Evolutionary conservation across 23 tunicate genomes (phyloP).

Genomic region (Diplosoma virens): DNA sequence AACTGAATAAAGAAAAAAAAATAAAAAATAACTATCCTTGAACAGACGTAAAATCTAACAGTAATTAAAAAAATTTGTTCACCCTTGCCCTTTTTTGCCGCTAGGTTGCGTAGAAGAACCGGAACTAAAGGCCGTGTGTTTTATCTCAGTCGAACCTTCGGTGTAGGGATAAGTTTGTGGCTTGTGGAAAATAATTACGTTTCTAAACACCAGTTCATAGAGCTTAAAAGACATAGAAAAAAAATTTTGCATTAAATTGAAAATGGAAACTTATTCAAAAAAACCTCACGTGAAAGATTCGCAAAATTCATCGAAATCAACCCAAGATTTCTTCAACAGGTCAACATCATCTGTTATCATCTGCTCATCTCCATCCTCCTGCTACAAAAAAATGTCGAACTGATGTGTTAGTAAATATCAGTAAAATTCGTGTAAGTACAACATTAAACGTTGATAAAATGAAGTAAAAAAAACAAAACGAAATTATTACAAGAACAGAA

Average conservation of each 20-base stretch:
- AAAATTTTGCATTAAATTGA: background rate
- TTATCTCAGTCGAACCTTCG: slow-evolving; percentile 38
- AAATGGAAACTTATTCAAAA: background rate
- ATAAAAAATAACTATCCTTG: background rate
- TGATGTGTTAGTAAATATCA: too few species aligned
- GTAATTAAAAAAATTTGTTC: too few species aligned
- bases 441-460: too few species aligned
- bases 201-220: slow-evolving; percentile 28
- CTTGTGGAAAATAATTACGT: slow-evolving; percentile 79
- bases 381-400: background rate
- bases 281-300: slow-evolving; percentile 61
- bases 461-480: too few species aligned
- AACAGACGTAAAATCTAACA: slow-evolving; percentile 2
- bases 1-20: background rate
- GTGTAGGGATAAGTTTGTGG: slow-evolving; percentile 62
- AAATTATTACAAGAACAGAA: too few species aligned
- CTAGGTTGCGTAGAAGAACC: slow-evolving; percentile 11
- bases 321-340: slow-evolving; percentile 50
- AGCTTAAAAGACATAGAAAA: slow-evolving; percentile 4
- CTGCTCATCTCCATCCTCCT: background rate
- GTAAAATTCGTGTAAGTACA: too few species aligned
- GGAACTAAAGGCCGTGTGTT: slow-evolving; percentile 44
- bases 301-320: slow-evolving; percentile 81
- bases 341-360: slow-evolving; percentile 9
- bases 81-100: slow-evolving; percentile 66